Evolutionary conservation across 1,140 invertebrate species (phyloP).

Genomic region (Bombus picipes): DNA sequence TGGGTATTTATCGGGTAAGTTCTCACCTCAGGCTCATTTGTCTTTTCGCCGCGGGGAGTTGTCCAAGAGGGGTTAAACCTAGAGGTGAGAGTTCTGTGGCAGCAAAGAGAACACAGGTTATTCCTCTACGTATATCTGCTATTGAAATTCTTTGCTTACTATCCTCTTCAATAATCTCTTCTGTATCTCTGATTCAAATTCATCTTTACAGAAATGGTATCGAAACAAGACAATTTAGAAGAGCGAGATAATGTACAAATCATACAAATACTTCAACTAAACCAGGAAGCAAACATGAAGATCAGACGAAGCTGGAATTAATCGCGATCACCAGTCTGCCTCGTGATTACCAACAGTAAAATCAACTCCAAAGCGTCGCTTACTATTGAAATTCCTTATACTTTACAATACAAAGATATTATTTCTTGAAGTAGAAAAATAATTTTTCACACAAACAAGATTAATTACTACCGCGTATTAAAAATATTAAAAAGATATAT

Average conservation of each 20-base stretch:
- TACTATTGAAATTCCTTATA: background rate
- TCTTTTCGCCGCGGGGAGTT: constrained; percentile 80
- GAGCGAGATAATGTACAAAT: background rate
- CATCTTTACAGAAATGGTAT: background rate
- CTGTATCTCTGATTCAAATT: background rate
- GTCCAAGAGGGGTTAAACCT: constrained; percentile 62
- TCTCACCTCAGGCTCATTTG: constrained; percentile 83
- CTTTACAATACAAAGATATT: accelerated
- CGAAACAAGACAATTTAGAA: background rate
- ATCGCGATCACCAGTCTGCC: background rate
- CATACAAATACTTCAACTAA: background rate
- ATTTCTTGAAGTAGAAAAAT: background rate
- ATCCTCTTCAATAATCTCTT: background rate
- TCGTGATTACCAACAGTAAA: background rate
- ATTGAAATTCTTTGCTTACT: constrained; percentile 3
- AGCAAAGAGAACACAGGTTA: constrained; percentile 48
- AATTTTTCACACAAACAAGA: too few species aligned
- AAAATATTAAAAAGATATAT: too few species aligned
- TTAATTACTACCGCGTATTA: too few species aligned
- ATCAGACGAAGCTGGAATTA: background rate
- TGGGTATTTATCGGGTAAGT: constrained; percentile 83
- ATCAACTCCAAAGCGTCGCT: background rate
- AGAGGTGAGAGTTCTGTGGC: constrained; percentile 54
- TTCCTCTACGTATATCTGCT: constrained; percentile 30
- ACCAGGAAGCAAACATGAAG: background rate